Evolutionary conservation across 92 coral and sea anemone genomes (phyloP), one percentile per base, ranked within the genome.

Genomic region (Zoanthus sociatus): DNA sequence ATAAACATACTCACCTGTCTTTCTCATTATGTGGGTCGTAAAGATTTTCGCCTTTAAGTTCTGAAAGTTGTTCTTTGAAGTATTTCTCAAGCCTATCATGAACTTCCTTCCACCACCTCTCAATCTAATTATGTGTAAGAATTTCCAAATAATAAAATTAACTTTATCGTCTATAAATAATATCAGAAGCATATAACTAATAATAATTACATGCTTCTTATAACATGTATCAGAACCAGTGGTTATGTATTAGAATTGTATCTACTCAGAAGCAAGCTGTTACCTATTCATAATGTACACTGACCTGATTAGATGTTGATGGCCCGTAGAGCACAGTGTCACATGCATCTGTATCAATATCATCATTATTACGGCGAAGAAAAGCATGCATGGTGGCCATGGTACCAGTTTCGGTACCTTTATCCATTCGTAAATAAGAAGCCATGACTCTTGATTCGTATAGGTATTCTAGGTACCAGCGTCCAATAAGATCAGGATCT

Each of bases 321-420:
- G 88, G 91, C 53, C 88, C 91, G 50, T 89, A 89, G 53, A 89
- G 77, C 17, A 89, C 88, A 58, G 88, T 79, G 66, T 89, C 91
- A 75, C 47, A 11, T 9, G 91, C 84, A 60, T 87, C 88, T 26
- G 69, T 71, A 21, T 47, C 67, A 58, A 82, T 83, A 71, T 69
- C 91, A 74, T 89, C 26, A 26, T 26, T 87, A 50, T 83, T 68
- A 14, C 72, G 76, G 46, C 91, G 77, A 9, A 89, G 78, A 63
- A 84, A 89, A 53, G 91, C 88, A 75, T 75, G 91, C 88, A 83
- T 89, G 30, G 91, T 89, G 48, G 91, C 91, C 78, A 89, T 73
- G 17, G 44, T 68, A n/a, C 88, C 91, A 9, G 88, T 88, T 53
- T 88, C 91, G 12, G 91, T 82, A n/a, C 91, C 88, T 73, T 82